phyloP scores from a whole-genome alignment of 2,797 vertebrate genomes.

The Tenualosa thibaudeaui region DNA sequence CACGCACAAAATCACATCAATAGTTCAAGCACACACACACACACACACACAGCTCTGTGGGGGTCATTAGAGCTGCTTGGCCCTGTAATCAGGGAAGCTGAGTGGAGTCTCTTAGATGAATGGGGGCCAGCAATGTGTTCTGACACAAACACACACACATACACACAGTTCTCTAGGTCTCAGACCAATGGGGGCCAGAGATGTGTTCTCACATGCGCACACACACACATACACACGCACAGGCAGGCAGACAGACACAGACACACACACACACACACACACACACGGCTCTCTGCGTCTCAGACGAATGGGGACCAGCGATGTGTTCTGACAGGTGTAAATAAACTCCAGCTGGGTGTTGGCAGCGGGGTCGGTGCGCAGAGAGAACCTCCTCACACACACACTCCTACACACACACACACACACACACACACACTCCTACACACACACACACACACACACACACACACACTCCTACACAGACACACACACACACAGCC shows the following conservation, averaged over 20 bases:
- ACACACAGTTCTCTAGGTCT: neutral
- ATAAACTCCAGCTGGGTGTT: constrained; percentile 12
- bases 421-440: neutral
- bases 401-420: neutral
- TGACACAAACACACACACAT: neutral
- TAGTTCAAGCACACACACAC: neutral
- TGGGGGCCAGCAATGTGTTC: constrained; percentile 5
- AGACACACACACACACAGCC: too few species aligned
- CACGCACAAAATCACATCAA: too few species aligned
- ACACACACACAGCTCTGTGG: neutral
- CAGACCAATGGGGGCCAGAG: neutral
- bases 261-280: neutral
- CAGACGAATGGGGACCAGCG: neutral
- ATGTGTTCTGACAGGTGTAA: constrained; percentile 16
- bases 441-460: constrained; percentile 4
- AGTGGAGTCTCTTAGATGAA: neutral
- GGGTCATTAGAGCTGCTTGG: neutral
- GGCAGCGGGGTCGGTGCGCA: neutral
- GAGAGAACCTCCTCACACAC: neutral
- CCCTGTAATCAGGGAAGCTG: neutral
- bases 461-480: neutral
- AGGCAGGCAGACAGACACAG: neutral
- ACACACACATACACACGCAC: too few species aligned
- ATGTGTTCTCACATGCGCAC: neutral
- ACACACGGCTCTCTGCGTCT: neutral